A percentile compares a stretch with the other conserved stretches of the same genome.
Conservation (phyloP, 2,797 vertebrate genomes). For the Enteromius viviparus region DNA sequence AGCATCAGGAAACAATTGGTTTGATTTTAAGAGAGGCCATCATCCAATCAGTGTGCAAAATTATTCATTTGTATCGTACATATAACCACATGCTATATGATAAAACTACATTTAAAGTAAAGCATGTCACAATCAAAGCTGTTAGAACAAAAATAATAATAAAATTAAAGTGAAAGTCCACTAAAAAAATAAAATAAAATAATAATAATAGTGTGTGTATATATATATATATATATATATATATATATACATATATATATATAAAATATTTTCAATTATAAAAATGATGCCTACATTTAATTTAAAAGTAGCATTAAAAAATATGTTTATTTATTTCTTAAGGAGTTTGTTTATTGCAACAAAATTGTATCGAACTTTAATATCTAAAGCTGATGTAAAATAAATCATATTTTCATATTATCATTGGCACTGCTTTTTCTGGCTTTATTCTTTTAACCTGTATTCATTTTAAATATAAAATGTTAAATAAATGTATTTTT, state of each 20-base stretch:
- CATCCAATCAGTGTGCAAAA: conserved; percentile 16
- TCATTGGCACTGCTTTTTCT: not conserved
- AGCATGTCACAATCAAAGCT: not conserved
- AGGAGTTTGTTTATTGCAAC: not conserved
- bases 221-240: too few relatives aligned
- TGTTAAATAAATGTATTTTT: not conserved
- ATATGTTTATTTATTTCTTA: not conserved
- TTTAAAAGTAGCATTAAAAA: not conserved
- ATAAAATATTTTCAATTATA: not conserved
- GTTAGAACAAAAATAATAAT: not conserved
- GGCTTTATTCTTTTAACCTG: not conserved
- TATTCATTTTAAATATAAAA: not conserved
- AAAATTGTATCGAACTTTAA: not conserved
- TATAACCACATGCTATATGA: not conserved
- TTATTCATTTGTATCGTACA: not conserved
- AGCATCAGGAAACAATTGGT: conserved; percentile 16
- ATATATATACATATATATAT: too few relatives aligned
- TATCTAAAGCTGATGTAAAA: not conserved
- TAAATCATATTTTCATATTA: not conserved
- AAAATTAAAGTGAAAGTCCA: not conserved
- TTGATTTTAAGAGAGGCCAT: conserved; percentile 22
- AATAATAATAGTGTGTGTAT: too few relatives aligned
- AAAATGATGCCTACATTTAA: not conserved
- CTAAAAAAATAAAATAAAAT: too few relatives aligned
- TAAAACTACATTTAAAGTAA: not conserved